Evolutionary conservation across 92 coral and sea anemone genomes (phyloP), one percentile per base, ranked within the genome.

Genomic region (Siderastrea siderea): DNA sequence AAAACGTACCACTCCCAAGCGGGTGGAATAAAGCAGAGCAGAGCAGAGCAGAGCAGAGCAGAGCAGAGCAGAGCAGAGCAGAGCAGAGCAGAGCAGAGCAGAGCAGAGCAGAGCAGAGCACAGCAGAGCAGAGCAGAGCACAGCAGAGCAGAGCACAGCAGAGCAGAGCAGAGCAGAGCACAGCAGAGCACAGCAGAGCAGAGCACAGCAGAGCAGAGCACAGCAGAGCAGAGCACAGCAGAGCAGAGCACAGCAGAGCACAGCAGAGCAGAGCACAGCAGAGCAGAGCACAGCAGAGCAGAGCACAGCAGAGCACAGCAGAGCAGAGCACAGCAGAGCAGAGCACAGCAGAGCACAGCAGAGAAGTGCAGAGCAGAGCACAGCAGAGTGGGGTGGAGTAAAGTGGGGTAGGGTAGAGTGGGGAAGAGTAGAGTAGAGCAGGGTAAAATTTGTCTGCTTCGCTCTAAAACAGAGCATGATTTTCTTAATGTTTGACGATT

Each of bases 291-390:
- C 59, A 63, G 86, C 38, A 15, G 47, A 47, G 86, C 61, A 67
- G 75, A 81, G 86, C 46, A n/a, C n/a, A 50, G 78, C 65, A 51
- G 78, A 82, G 86, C 61, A 68, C 10, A 82, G 86, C 51, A 52
- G 53, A 82, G 69, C 47, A 68, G 75, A 82, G 77, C 62, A n/a
- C 51, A 66, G 66, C 57, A 68, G 83, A 78, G 69, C 51, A 52
- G 79, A 66, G 85, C 19, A 65, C 76, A 63, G 85, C 61, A 47
- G 85, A 66, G 76, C 61, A 66, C 60, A 81, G 85, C 61, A 47
- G 85, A 38, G 85, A 46, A 65, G 74, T 65, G 85, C 75, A 38
- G 69, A 78, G 83, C 68, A 19, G 86, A 57, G 68, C 16, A 82
- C 68, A 50, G 86, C 51, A 51, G 78, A 82, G 68, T 45, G 17